A percentile compares a stretch with the other conserved stretches of the same genome.
Conservation (phyloP, 1,140 invertebrate genomes). For the Lasioglossum baleicum region DNA sequence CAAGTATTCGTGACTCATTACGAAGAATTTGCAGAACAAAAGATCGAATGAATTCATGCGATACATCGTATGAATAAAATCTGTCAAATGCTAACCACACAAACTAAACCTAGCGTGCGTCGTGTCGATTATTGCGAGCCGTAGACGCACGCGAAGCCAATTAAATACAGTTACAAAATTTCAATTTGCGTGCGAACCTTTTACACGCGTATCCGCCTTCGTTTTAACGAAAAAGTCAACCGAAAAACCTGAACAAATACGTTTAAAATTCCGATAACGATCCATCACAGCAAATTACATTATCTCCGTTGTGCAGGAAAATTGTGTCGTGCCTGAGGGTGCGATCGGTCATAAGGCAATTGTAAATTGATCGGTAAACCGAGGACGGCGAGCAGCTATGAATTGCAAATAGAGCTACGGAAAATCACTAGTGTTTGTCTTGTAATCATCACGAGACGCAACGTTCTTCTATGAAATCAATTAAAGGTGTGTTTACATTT, state of each 20-base stretch:
- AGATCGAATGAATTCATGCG: no score
- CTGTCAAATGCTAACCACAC: no score
- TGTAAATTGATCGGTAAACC: not conserved
- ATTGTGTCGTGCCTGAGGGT: not conserved
- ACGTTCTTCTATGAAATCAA: not conserved
- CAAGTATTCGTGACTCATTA: no score
- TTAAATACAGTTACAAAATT: constrained; percentile 3
- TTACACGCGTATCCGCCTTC: not conserved
- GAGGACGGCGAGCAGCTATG: not conserved
- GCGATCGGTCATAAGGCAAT: not conserved
- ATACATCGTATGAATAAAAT: no score
- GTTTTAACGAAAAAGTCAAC: not conserved
- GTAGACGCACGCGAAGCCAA: not conserved
- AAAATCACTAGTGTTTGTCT: not conserved
- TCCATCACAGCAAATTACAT: constrained; percentile 3
- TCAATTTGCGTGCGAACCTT: not conserved
- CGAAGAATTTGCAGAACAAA: no score
- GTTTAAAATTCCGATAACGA: not conserved
- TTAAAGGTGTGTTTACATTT: not conserved
- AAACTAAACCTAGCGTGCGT: not conserved
- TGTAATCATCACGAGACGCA: not conserved
- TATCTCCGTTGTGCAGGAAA: constrained; percentile 5
- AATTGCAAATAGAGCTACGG: not conserved
- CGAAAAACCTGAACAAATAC: not conserved
- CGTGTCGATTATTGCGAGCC: not conserved